These are phyloP conservation scores for Ceuthmochares aereus DNA, from an alignment of 2,113 vertebrate species.

Conservation along the genomic window DNA sequence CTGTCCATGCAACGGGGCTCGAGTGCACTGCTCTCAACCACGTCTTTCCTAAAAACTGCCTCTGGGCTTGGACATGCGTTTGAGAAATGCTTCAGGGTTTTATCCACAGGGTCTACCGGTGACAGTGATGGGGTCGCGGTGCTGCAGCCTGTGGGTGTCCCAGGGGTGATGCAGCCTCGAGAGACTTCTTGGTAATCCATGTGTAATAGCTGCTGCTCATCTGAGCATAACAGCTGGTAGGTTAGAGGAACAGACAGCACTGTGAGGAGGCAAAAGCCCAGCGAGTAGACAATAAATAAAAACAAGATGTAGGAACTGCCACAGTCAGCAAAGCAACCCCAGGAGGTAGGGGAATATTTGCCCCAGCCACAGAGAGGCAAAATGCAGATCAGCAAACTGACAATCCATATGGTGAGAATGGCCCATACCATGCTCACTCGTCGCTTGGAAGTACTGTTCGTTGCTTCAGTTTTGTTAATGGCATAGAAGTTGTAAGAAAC, in stretches of 20 bases:
- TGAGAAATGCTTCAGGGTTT: conserved; percentile 73
- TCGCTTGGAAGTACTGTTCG: conserved; percentile 60
- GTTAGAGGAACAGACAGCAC: conserved; percentile 85
- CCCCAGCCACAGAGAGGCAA: conserved; percentile 93
- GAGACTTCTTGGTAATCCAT: conserved; percentile 75
- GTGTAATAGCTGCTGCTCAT: conserved; percentile 78
- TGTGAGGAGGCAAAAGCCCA: conserved; percentile 83
- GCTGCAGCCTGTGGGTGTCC: conserved; percentile 71
- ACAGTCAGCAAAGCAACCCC: conserved; percentile 87
- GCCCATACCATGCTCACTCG: conserved; percentile 76
- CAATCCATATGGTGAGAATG: conserved; percentile 82
- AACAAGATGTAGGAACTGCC: conserved; percentile 83
- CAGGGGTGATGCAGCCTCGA: conserved; percentile 63
- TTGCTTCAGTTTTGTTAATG: conserved; percentile 61
- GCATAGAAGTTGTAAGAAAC: conserved; percentile 91
- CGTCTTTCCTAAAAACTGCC: not conserved
- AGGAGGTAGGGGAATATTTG: conserved; percentile 81
- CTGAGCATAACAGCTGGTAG: conserved; percentile 88
- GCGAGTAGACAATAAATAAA: conserved; percentile 81
- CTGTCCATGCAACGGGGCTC: not conserved
- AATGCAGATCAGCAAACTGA: conserved; percentile 85
- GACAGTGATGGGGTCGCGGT: conserved; percentile 67
- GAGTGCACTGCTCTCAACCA: not conserved
- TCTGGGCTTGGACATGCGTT: conserved; percentile 51
- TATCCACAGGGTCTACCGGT: conserved; percentile 74